Conservation (phyloP, 2,797 vertebrate species). For the Echeneis naucrates region DNA sequence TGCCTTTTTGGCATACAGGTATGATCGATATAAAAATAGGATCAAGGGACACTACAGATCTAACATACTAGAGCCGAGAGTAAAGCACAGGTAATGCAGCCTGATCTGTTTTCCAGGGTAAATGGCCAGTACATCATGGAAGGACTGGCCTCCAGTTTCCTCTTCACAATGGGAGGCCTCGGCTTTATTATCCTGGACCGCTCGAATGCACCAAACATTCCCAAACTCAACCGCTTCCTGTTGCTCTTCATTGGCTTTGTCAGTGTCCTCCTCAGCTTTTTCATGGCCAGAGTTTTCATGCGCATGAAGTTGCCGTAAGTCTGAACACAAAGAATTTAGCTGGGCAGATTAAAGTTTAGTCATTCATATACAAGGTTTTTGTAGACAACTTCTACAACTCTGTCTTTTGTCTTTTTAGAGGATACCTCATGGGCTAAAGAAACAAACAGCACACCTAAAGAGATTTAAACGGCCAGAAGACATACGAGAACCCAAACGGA, state of each 20-base stretch:
- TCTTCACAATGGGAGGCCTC: conserved; percentile 99
- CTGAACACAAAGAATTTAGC: background rate
- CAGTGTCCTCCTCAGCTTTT: conserved; percentile 97
- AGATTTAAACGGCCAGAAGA: conserved; percentile 26
- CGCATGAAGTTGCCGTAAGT: conserved; percentile 99
- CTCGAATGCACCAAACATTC: conserved; percentile 98
- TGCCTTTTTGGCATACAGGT: conserved; percentile 98
- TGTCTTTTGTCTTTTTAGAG: conserved; percentile 82
- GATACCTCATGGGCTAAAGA: conserved; percentile 96
- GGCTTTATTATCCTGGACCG: conserved; percentile 99
- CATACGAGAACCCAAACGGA: background rate
- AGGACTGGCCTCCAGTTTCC: conserved; percentile 97
- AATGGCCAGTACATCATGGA: conserved; percentile 99
- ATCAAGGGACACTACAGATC: background rate
- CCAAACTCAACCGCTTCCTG: conserved; percentile 97
- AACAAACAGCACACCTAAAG: background rate
- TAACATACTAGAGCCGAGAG: background rate
- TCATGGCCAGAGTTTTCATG: conserved; percentile 99
- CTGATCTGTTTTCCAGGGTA: conserved; percentile 83
- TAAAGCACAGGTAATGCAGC: background rate
- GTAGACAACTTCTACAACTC: background rate
- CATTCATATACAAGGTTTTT: background rate
- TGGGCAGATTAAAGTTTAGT: no score
- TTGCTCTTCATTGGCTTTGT: conserved; percentile 98
- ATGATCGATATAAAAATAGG: background rate